A percentile compares a stretch with the other conserved stretches of the same genome.
Evolutionary conservation across 2,797 vertebrate genomes (phyloP).

Genomic region (Coregonus suidteri): DNA sequence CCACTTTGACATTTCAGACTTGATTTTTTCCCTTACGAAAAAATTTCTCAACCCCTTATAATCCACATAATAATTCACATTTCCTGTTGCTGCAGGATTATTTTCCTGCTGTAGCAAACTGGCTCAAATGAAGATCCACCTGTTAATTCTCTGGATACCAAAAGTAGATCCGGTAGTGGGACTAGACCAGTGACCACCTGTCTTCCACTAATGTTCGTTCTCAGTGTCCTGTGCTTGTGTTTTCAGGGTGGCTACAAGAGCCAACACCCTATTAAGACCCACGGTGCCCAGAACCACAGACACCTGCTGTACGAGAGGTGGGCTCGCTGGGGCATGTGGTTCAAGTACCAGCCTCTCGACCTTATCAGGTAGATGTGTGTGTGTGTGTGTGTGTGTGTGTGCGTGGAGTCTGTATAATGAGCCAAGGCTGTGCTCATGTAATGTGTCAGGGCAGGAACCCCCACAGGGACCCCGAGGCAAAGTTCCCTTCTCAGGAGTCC

Average conservation of each 20-base stretch:
- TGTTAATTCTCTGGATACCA: too few species aligned
- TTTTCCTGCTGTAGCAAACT: too few species aligned
- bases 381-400: too few species aligned
- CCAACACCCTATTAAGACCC: constrained; percentile 93
- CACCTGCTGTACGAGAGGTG: constrained; percentile 97
- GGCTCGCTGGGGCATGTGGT: constrained; percentile 99
- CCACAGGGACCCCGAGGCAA: too few species aligned
- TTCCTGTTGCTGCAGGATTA: too few species aligned
- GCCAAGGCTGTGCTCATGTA: not conserved
- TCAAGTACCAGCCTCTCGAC: constrained; percentile 97
- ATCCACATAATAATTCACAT: too few species aligned
- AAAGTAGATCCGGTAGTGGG: not conserved
- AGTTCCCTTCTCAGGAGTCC: not conserved
- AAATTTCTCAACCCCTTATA: too few species aligned
- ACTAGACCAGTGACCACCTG: not conserved
- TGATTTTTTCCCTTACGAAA: too few species aligned
- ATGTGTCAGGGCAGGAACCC: not conserved
- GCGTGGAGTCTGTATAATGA: too few species aligned
- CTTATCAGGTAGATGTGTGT: constrained; percentile 87
- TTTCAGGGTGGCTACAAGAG: constrained; percentile 89
- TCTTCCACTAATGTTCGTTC: constrained; percentile 17
- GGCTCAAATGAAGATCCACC: too few species aligned
- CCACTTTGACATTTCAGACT: too few species aligned
- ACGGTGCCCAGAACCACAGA: constrained; percentile 94
- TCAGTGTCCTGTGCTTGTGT: not conserved